Evolutionary conservation across 2,113 vertebrate species (phyloP).

Genomic region (Mesembrinibis cayennensis): DNA sequence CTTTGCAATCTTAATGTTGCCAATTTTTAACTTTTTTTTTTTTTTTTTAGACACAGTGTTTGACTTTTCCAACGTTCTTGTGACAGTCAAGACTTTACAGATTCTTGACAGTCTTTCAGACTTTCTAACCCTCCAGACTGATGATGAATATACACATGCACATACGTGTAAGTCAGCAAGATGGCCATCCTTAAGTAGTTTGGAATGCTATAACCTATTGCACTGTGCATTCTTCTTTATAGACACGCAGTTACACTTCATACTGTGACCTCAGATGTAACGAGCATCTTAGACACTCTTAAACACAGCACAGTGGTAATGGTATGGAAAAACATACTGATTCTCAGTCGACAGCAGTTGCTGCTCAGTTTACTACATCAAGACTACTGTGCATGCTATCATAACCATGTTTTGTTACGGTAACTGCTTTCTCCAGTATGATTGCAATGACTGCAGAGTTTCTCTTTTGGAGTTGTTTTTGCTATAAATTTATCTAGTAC

Average conservation of each 20-base stretch:
- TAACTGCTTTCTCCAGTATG: neutral
- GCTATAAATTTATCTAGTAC: neutral
- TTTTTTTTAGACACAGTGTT: neutral
- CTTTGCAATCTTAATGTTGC: neutral
- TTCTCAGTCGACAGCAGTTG: neutral
- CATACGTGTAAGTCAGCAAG: neutral
- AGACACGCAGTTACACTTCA: neutral
- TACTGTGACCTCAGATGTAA: neutral
- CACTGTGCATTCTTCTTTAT: neutral
- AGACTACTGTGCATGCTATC: accelerated
- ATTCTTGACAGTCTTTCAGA: neutral
- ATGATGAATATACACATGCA: neutral
- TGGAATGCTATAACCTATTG: neutral
- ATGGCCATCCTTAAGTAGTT: neutral
- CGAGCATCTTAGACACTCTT: neutral
- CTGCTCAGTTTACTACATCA: neutral
- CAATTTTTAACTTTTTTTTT: neutral
- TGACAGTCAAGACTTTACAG: neutral
- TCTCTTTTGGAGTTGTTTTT: neutral
- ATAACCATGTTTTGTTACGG: accelerated
- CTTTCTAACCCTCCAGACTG: neutral
- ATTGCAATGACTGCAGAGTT: neutral
- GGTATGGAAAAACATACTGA: neutral
- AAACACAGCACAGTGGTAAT: neutral
- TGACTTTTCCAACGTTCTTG: neutral